Evolutionary conservation across 2,797 vertebrate genomes (phyloP).

Genomic region (Argentina silus): DNA sequence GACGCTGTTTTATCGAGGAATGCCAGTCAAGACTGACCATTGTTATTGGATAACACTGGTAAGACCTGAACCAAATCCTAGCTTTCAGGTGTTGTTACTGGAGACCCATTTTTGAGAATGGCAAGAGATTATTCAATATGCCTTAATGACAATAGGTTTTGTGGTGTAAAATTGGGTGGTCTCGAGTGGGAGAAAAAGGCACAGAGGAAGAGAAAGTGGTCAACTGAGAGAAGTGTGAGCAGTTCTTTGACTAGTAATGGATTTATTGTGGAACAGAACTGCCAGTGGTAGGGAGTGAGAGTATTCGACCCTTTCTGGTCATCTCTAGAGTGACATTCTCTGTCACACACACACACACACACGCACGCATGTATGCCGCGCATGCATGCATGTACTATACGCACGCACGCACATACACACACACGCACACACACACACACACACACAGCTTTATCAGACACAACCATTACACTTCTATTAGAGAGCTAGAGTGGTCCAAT

Average conservation of each 20-base stretch:
- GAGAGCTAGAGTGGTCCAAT: constrained; percentile 13
- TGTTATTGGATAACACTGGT: constrained; percentile 34
- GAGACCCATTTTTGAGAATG: constrained; percentile 12
- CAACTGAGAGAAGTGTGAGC: constrained; percentile 1
- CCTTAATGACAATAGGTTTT: constrained; percentile 5
- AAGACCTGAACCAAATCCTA: constrained; percentile 22
- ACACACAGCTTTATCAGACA: constrained; percentile 3
- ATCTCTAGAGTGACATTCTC: background rate
- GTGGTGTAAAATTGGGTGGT: background rate
- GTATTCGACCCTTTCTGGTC: background rate
- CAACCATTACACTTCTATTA: constrained; percentile 3
- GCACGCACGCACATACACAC: constrained; percentile 1
- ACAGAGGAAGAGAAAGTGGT: constrained; percentile 12
- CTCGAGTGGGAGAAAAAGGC: background rate
- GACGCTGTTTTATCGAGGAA: constrained; percentile 29
- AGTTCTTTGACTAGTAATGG: constrained; percentile 3
- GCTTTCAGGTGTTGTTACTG: background rate
- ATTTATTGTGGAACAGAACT: constrained; percentile 14
- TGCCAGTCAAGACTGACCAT: constrained; percentile 16
- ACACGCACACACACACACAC: constrained; percentile 17
- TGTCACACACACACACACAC: constrained; percentile 3
- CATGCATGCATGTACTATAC: constrained; percentile 8
- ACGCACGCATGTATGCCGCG: background rate
- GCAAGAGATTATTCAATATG: constrained; percentile 11
- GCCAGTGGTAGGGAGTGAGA: background rate